Evolutionary conservation across 2,113 vertebrate genomes (phyloP).

Genomic region (Bambusicola thoracicus): DNA sequence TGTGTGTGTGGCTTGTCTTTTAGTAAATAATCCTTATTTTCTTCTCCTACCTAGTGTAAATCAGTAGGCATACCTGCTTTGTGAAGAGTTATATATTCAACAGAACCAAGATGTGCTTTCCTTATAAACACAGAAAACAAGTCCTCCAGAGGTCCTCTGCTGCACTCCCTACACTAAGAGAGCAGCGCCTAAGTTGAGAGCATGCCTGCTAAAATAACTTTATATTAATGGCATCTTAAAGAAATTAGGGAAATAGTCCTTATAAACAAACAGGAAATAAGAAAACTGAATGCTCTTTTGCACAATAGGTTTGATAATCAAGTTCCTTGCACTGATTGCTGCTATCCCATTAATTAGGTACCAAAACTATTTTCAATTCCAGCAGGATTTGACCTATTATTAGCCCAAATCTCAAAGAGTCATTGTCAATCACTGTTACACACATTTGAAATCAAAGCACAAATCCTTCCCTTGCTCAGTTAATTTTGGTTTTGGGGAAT

Average conservation of each 20-base stretch:
- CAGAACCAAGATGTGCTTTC: neutral
- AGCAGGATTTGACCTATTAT: neutral
- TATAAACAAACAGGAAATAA: neutral
- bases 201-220: neutral
- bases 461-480: neutral
- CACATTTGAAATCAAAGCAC: neutral
- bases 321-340: neutral
- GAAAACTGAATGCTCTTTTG: neutral
- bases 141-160: neutral
- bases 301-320: neutral
- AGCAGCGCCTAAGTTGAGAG: neutral
- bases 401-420: neutral
- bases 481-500: neutral
- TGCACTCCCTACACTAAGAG: neutral
- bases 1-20: neutral
- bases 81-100: neutral
- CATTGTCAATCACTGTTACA: neutral
- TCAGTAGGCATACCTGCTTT: neutral
- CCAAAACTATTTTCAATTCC: neutral
- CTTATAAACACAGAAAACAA: neutral
- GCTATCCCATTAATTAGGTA: neutral
- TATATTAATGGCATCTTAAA: neutral
- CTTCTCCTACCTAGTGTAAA: neutral
- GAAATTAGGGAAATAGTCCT: neutral
- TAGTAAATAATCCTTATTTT: neutral